A percentile compares a stretch with the other conserved stretches of the same genome.
Evolutionary conservation across 2,113 vertebrate species (phyloP).

Genomic region (Dendropsophus ebraccatus): DNA sequence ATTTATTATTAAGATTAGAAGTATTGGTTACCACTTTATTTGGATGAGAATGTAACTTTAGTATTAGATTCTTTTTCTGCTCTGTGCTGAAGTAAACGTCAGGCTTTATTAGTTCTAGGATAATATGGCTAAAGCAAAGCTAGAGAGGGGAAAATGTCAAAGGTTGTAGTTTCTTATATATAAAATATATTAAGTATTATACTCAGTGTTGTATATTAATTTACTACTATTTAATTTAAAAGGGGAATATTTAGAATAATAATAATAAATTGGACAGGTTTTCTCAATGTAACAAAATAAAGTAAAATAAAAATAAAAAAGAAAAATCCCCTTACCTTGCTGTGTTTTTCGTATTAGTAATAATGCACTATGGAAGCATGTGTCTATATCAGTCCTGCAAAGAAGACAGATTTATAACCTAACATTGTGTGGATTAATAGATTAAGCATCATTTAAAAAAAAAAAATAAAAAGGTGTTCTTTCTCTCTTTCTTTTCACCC

Average conservation of each 20-base stretch:
- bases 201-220: neutral
- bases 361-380: neutral
- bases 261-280: neutral
- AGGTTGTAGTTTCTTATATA: neutral
- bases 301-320: neutral
- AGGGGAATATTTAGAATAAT: neutral
- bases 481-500: neutral
- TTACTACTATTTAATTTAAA: neutral
- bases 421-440: neutral
- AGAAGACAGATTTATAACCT: neutral
- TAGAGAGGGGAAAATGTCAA: neutral
- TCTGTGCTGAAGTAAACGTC: neutral
- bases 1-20: too few species aligned
- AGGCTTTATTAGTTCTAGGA: neutral
- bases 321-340: neutral
- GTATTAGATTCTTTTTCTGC: neutral
- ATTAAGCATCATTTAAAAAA: too few species aligned
- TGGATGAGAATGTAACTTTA: neutral
- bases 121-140: neutral
- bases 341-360: neutral
- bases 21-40: too few species aligned
- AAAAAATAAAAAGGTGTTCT: too few species aligned
- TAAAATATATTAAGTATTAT: neutral
- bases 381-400: neutral
- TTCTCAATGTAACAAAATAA: neutral